Base-by-base conservation (phyloP, 1,140 invertebrate genomes). In the Dendroctonus valens region DNA sequence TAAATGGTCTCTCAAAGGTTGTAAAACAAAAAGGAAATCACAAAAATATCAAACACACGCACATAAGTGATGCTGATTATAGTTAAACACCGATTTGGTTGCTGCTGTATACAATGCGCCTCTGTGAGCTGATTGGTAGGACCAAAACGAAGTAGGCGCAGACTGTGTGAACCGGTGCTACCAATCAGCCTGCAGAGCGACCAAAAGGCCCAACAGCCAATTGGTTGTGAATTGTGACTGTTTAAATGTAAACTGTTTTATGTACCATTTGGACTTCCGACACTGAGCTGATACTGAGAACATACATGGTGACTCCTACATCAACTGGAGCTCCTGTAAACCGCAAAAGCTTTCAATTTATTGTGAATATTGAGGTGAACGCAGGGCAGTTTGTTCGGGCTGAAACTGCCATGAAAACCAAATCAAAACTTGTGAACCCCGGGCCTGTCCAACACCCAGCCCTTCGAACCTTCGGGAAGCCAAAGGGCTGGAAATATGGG, bases 181-280 rank as follows among this genome's bases (percentile, higher is more conserved):
- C 48, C n/a, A 50, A 7, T 50, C 48, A 50, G 6, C 48, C 48
- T 14, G 7, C 12, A 15, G n/a, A 50, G 39, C 38, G 5, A 40
- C 6, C 52, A 54, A 54, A 38, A 54, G 38, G 8, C 8, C 26
- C 26, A 37, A 37, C 15, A 54, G 39, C 15, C 52, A 40, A 8
- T 26, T 26, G 26, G 26, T 26, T 26, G 26, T 26, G 26, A 26
- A 26, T 26, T 26, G 26, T 26, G 26, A 26, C 26, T 26, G 26
- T 26, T 26, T 26, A 26, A 26, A 26, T 26, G 26, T 26, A 26
- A 26, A 26, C 26, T 26, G 26, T 26, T 26, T 26, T 51, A 68
- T 59, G 85, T 92, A 97, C 94, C 96, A 98, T 98, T 90, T 96
- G 93, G 81, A 97, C 94, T 92, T 97, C 95, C 83, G 93, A 96